Conservation (phyloP, 2,888 invertebrate genomes). For the Campoletis raptor region DNA sequence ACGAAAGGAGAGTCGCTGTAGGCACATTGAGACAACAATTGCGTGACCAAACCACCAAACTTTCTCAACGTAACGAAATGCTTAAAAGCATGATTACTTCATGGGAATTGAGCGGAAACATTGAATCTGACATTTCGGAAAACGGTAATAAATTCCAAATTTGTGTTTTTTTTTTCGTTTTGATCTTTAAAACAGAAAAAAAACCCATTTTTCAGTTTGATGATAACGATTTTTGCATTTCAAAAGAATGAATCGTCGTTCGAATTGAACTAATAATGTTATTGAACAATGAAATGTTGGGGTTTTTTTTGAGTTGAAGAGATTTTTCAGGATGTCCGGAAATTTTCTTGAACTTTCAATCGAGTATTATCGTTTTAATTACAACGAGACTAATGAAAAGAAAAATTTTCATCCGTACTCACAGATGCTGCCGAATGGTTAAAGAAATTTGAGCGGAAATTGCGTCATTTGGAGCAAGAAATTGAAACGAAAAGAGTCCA, state of each 20-base stretch:
- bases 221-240: not conserved
- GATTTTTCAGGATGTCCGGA: not conserved
- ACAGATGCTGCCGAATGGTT: conserved; percentile 47
- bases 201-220: not conserved
- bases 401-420: conserved; percentile 46
- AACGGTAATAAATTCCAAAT: conserved; percentile 17
- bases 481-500: conserved; percentile 76
- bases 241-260: too few species aligned
- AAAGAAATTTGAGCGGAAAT: conserved; percentile 71
- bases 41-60: conserved; percentile 82
- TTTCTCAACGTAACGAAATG: conserved; percentile 81
- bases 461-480: conserved; percentile 74
- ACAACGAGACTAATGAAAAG: conserved; percentile 83
- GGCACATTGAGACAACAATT: conserved; percentile 86
- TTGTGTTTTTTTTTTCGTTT: not conserved
- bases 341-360: not conserved
- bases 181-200: not conserved
- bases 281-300: not conserved
- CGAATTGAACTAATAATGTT: not conserved
- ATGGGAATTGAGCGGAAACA: conserved; percentile 77
- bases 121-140: conserved; percentile 72
- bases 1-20: conserved; percentile 83
- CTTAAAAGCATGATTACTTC: conserved; percentile 80
- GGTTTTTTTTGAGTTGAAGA: not conserved
- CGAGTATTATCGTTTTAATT: not conserved